These are phyloP conservation scores for Mesaphorura yosii DNA, from an alignment of 1,140 invertebrate species.

Conservation along the genomic window DNA sequence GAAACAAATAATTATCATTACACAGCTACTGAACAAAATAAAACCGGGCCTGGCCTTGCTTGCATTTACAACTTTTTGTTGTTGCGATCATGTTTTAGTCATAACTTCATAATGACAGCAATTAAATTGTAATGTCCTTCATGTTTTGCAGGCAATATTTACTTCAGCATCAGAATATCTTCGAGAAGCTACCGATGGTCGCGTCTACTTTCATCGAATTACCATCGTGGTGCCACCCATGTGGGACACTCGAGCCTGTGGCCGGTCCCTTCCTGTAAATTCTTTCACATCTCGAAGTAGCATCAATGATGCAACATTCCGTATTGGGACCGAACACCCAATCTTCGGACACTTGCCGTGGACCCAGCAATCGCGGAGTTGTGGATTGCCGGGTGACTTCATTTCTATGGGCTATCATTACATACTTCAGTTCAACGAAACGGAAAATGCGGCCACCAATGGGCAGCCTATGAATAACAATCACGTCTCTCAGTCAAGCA, in stretches of 20 bases:
- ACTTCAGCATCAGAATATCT: constrained; percentile 41
- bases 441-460: constrained; percentile 24
- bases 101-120: too few species aligned
- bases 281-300: constrained; percentile 35
- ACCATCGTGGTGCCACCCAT: constrained; percentile 43
- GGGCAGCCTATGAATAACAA: constrained; percentile 10
- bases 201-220: constrained; percentile 42
- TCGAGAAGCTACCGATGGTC: constrained; percentile 42
- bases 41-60: too few species aligned
- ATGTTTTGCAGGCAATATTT: constrained; percentile 42
- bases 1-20: too few species aligned
- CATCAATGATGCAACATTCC: constrained; percentile 39
- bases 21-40: too few species aligned
- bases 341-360: constrained; percentile 42
- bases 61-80: too few species aligned
- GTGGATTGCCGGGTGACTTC: constrained; percentile 47
- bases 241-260: constrained; percentile 38
- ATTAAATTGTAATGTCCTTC: too few species aligned
- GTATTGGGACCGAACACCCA: constrained; percentile 41
- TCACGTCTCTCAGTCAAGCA: neutral
- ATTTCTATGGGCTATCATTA: constrained; percentile 43
- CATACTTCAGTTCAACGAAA: constrained; percentile 33
- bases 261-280: constrained; percentile 37
- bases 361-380: constrained; percentile 48
- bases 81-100: too few species aligned